Percentiles rank a stretch among this genome's conserved stretches.
Evolutionary conservation across 35 echinoderm and acorn worm genomes (phyloP).

Genomic region (Lytechinus variegatus): DNA sequence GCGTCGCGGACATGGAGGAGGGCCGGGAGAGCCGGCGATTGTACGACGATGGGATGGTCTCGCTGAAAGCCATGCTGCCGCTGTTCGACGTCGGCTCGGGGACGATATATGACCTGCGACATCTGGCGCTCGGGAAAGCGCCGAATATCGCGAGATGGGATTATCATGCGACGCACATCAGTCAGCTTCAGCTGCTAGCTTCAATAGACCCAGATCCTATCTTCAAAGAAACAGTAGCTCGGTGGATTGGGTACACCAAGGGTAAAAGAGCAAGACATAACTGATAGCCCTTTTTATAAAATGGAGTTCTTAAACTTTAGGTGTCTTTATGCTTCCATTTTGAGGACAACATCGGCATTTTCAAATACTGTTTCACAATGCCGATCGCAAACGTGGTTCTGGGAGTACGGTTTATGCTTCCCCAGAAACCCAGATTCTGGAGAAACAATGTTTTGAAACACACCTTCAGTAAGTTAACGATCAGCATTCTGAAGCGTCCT

Average conservation of each 20-base stretch:
- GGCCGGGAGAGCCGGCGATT: conserved; percentile 68
- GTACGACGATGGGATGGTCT: conserved; percentile 75
- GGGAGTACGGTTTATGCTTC: too few species aligned
- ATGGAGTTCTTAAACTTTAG: too few species aligned
- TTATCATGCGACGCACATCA: conserved; percentile 84
- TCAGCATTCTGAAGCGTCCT: too few species aligned
- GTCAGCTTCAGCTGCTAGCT: conserved; percentile 77
- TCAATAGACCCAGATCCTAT: conserved; percentile 82
- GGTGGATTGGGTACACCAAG: conserved; percentile 92
- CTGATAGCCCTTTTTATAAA: background rate
- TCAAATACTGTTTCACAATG: too few species aligned
- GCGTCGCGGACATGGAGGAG: conserved; percentile 59
- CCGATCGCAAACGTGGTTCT: too few species aligned
- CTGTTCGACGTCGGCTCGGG: conserved; percentile 87
- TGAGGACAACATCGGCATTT: too few species aligned
- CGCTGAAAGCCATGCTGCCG: conserved; percentile 78
- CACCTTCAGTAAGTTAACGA: too few species aligned
- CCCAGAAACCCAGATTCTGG: too few species aligned
- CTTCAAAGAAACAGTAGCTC: conserved; percentile 72
- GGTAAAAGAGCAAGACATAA: conserved; percentile 82
- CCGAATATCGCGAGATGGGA: conserved; percentile 93
- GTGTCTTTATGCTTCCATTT: too few species aligned
- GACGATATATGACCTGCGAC: conserved; percentile 84
- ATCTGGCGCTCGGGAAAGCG: conserved; percentile 75
- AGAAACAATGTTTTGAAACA: too few species aligned